Conservation (phyloP, 2,797 vertebrate genomes). For the Acanthornis magna region DNA sequence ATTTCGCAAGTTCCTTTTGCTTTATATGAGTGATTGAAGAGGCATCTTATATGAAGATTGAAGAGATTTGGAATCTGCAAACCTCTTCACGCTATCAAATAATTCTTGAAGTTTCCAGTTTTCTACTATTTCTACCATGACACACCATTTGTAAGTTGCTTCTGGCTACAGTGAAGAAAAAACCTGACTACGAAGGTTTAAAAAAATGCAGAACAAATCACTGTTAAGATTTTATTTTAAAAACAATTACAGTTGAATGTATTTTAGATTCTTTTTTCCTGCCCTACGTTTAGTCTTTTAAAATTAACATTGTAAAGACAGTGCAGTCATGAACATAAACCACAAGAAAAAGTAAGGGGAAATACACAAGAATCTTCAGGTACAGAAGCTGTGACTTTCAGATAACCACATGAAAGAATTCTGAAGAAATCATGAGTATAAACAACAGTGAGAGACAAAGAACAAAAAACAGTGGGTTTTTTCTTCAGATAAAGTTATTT, state of each 20-base stretch:
- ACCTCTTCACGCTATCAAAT: not conserved
- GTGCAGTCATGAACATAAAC: not conserved
- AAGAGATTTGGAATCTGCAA: not conserved
- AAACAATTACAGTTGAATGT: not conserved
- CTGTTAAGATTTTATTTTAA: not conserved
- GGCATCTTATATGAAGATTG: too few species aligned
- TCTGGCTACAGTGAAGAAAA: not conserved
- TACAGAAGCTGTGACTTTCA: not conserved
- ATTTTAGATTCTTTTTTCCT: not conserved
- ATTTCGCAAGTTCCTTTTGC: not conserved
- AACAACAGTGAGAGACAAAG: not conserved
- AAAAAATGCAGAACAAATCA: not conserved
- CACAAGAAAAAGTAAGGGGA: not conserved
- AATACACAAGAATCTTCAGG: not conserved
- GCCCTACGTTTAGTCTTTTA: not conserved
- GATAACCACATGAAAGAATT: not conserved
- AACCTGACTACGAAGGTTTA: not conserved
- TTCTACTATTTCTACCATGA: not conserved
- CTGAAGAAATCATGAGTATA: not conserved
- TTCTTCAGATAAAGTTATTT: not conserved
- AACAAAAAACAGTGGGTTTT: rapidly evolving
- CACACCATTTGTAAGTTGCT: not conserved
- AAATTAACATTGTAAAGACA: not conserved
- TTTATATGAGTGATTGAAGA: not conserved
- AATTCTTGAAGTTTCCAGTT: not conserved